Percentiles rank a stretch among this genome's conserved stretches.
Conservation (phyloP, 2,888 invertebrate genomes). For the Pomacea canaliculata region DNA sequence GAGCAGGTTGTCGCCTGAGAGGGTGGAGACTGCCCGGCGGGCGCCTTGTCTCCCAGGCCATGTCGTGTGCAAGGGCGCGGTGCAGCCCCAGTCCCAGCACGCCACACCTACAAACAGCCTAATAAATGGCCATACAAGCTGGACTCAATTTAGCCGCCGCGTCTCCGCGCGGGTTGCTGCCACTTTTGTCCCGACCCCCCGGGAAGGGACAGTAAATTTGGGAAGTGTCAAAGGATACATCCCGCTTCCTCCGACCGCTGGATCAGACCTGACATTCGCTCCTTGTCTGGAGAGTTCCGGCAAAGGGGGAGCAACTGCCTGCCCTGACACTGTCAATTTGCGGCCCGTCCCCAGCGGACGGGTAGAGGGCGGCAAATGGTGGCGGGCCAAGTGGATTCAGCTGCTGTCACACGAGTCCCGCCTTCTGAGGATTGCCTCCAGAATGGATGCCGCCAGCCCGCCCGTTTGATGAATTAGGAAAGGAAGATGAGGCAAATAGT, state of each 20-base stretch:
- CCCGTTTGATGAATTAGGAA: conserved; percentile 23
- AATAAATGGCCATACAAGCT: conserved; percentile 21
- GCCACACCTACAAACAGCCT: conserved; percentile 12
- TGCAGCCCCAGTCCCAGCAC: background rate
- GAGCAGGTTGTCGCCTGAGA: background rate
- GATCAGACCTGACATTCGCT: conserved; percentile 18
- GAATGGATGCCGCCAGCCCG: conserved; percentile 4
- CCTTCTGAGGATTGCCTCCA: conserved; percentile 1
- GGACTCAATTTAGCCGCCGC: conserved; percentile 1
- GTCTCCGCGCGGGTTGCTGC: background rate
- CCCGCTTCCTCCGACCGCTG: background rate
- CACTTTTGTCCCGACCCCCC: conserved; percentile 5
- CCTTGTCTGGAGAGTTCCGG: conserved; percentile 17
- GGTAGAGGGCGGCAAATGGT: background rate
- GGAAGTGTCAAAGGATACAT: conserved; percentile 22
- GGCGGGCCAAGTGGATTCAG: conserved; percentile 15
- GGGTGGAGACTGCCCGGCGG: background rate
- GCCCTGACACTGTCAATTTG: conserved; percentile 26
- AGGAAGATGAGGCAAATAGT: conserved; percentile 23
- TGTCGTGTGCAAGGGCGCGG: background rate
- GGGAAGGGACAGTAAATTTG: conserved; percentile 17
- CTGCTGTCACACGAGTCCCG: conserved; percentile 15
- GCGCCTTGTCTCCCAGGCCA: background rate
- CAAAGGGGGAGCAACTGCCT: conserved; percentile 3
- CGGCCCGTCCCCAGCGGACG: conserved; percentile 9